A percentile compares a stretch with the other conserved stretches of the same genome.
Evolutionary conservation across 2,113 vertebrate species (phyloP).

Genomic region (Ophthalmotilapia sp.): DNA sequence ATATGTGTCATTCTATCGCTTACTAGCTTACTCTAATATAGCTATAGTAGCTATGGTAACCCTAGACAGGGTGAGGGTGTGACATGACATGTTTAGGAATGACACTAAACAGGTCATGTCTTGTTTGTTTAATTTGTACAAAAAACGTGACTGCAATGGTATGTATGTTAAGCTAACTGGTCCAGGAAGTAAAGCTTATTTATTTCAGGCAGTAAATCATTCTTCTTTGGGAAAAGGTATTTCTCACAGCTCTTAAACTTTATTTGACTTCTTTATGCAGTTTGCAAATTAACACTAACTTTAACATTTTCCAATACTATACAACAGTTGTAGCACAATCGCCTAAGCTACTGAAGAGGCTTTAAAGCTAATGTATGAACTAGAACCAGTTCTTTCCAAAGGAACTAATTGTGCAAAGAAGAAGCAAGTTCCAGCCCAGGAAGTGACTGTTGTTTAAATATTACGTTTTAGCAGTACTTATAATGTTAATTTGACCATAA

Average conservation of each 20-base stretch:
- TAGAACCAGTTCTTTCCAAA: not conserved
- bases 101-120: not conserved
- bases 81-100: not conserved
- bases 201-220: not conserved
- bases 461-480: not conserved
- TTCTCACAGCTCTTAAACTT: not conserved
- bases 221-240: not conserved
- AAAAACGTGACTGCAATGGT: not conserved
- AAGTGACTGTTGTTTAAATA: not conserved
- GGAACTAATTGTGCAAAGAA: not conserved
- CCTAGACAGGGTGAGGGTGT: not conserved
- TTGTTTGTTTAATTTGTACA: not conserved
- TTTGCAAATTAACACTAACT: not conserved
- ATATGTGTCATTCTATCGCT: not conserved
- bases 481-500: not conserved
- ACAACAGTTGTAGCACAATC: not conserved
- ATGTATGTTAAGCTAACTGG: not conserved
- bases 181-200: not conserved
- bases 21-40: not conserved
- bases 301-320: not conserved
- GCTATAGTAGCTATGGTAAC: not conserved
- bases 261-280: not conserved
- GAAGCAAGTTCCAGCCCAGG: not conserved
- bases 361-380: not conserved
- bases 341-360: conserved; percentile 32